These are phyloP conservation scores for Drosophila infuscata DNA, from an alignment of 2,888 invertebrate species.

Conservation along the genomic window DNA sequence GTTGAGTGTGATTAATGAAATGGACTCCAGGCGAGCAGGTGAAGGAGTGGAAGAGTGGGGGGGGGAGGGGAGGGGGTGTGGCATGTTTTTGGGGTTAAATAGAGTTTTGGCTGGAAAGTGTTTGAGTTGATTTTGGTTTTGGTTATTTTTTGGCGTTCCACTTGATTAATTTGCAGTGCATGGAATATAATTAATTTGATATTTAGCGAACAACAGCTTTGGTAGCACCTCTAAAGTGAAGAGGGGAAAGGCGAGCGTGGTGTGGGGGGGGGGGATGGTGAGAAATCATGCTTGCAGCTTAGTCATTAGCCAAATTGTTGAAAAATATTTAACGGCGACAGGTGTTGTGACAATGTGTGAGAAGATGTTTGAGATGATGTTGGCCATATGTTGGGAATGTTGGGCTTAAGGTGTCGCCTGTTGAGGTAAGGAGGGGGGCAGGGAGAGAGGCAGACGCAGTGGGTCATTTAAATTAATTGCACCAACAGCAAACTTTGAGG, in stretches of 20 bases:
- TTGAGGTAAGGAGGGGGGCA: slow-evolving; percentile 18
- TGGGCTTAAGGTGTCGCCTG: slow-evolving; percentile 37
- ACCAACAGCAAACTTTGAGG: slow-evolving; percentile 58
- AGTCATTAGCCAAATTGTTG: slow-evolving; percentile 77
- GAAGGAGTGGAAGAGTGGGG: neutral
- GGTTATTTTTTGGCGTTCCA: slow-evolving; percentile 33
- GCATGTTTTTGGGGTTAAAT: slow-evolving; percentile 73
- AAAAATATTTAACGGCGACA: slow-evolving; percentile 66
- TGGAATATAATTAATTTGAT: slow-evolving; percentile 78
- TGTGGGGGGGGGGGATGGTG: too few relatives aligned
- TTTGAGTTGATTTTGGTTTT: slow-evolving; percentile 62
- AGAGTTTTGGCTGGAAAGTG: slow-evolving; percentile 69
- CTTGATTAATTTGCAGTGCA: slow-evolving; percentile 78
- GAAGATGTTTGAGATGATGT: slow-evolving; percentile 4
- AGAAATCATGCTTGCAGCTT: neutral
- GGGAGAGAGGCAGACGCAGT: slow-evolving; percentile 27
- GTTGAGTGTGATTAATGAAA: slow-evolving; percentile 80
- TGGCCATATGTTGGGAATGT: neutral
- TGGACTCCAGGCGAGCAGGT: slow-evolving; percentile 45
- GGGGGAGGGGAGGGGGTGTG: slow-evolving; percentile 5
- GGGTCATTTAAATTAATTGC: slow-evolving; percentile 78
- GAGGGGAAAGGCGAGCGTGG: too few relatives aligned
- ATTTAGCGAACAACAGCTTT: slow-evolving; percentile 51
- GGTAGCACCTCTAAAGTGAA: neutral
- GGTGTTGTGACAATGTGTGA: slow-evolving; percentile 63